These are phyloP conservation scores for Gallinago undulata DNA, from an alignment of 2,113 vertebrate genomes.

Conservation along the genomic window DNA sequence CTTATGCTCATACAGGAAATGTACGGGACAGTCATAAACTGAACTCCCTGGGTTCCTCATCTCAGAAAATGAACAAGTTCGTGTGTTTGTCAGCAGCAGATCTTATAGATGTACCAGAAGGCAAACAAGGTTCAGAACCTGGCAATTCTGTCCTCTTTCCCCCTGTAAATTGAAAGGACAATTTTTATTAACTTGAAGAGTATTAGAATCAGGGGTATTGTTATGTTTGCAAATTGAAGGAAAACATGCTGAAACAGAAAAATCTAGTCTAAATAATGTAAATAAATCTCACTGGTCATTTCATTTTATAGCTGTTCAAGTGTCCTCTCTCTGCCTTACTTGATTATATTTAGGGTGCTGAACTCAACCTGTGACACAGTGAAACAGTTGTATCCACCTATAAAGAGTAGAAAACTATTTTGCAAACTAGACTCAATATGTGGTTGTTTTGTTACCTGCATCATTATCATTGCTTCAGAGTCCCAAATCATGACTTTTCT, in stretches of 20 bases:
- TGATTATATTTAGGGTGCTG: not conserved
- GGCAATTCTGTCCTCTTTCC: not conserved
- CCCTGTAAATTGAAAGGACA: not conserved
- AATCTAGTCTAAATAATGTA: not conserved
- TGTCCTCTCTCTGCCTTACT: not conserved
- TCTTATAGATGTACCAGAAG: not conserved
- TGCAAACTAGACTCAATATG: not conserved
- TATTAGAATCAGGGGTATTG: not conserved
- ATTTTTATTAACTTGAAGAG: not conserved
- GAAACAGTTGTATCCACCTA: not conserved
- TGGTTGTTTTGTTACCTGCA: not conserved
- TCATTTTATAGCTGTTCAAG: not conserved
- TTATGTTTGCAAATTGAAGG: conserved; percentile 4
- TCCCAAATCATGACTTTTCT: not conserved
- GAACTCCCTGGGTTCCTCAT: not conserved
- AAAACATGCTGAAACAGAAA: not conserved
- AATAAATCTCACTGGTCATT: not conserved
- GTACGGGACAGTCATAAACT: not conserved
- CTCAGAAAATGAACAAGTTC: not conserved
- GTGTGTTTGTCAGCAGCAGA: not conserved
- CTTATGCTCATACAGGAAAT: not conserved
- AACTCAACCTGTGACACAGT: not conserved
- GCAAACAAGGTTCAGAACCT: not conserved
- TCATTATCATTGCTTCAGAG: not conserved
- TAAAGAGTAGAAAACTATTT: not conserved